Conservation (phyloP, 1,140 invertebrate genomes). For the Aphaenogaster floridana region DNA sequence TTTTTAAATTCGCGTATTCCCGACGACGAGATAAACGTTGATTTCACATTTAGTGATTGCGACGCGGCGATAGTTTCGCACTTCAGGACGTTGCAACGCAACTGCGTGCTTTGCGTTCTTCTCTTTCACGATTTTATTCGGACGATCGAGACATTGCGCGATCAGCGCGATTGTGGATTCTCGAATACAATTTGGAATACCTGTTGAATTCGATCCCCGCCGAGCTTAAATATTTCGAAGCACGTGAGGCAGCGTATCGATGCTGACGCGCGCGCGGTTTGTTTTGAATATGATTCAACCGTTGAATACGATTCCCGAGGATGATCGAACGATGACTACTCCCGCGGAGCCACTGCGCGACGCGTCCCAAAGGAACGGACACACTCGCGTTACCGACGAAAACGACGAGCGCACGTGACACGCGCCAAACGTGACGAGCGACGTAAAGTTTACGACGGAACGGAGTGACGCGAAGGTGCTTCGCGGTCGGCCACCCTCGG, state of each 20-base stretch:
- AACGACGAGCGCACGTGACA: not conserved
- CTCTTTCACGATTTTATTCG: not conserved
- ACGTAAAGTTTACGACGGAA: not conserved
- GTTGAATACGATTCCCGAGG: not conserved
- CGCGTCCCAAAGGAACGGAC: not conserved
- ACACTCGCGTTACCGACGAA: slow-evolving; percentile 52
- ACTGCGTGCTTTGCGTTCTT: not conserved
- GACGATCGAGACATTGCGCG: not conserved
- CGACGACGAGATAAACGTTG: not conserved
- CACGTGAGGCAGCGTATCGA: not conserved
- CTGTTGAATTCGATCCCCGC: not conserved
- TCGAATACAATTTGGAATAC: not conserved
- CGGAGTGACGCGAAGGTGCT: slow-evolving; percentile 48
- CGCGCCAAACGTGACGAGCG: not conserved
- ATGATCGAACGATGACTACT: not conserved
- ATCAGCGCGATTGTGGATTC: not conserved
- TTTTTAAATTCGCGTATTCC: slow-evolving; percentile 22
- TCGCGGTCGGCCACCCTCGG: slow-evolving; percentile 74
- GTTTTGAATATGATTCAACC: not conserved
- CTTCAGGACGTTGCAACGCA: not conserved
- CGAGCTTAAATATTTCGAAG: not conserved
- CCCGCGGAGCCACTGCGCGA: not conserved
- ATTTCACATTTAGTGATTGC: slow-evolving; percentile 13
- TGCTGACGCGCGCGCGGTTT: not conserved
- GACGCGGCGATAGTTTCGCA: slow-evolving; percentile 7